Percentiles rank a stretch among this genome's conserved stretches.
Conservation (phyloP, 2,888 invertebrate species). For the Resseliella maxima region DNA sequence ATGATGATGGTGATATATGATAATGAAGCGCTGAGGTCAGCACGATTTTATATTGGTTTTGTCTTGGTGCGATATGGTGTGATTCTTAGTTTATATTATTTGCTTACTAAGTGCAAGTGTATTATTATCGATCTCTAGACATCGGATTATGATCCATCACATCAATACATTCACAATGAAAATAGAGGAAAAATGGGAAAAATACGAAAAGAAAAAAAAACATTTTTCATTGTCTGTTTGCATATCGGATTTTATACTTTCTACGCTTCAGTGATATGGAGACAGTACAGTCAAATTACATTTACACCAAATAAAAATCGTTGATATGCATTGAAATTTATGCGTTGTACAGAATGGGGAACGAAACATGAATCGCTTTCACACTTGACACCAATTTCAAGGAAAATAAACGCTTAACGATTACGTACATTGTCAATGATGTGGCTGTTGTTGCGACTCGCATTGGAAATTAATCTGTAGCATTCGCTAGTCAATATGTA, state of each 20-base stretch:
- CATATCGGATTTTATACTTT: not conserved
- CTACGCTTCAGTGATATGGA: not conserved
- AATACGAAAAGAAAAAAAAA: not conserved
- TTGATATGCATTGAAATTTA: not conserved
- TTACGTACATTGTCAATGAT: not conserved
- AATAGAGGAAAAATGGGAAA: not conserved
- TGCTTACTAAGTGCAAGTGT: not conserved
- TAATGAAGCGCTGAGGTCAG: slow-evolving; percentile 24
- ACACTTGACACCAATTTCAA: slow-evolving; percentile 23
- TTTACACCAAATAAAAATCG: not conserved
- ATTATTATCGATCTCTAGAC: not conserved
- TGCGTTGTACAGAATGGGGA: not conserved
- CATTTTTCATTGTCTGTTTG: not conserved
- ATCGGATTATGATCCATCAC: slow-evolving; percentile 21
- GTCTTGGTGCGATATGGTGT: not conserved
- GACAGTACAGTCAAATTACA: not conserved
- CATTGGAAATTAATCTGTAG: not conserved
- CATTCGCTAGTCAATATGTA: no score
- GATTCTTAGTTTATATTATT: not conserved
- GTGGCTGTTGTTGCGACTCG: not conserved
- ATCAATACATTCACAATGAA: not conserved
- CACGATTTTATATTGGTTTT: slow-evolving; percentile 20
- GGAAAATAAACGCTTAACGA: not conserved
- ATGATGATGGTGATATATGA: slow-evolving; percentile 28
- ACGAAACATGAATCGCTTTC: not conserved